Percentiles rank a stretch among this genome's conserved stretches.
Conservation (phyloP, 2,888 invertebrate genomes). For the Eupithecia subumbrata region DNA sequence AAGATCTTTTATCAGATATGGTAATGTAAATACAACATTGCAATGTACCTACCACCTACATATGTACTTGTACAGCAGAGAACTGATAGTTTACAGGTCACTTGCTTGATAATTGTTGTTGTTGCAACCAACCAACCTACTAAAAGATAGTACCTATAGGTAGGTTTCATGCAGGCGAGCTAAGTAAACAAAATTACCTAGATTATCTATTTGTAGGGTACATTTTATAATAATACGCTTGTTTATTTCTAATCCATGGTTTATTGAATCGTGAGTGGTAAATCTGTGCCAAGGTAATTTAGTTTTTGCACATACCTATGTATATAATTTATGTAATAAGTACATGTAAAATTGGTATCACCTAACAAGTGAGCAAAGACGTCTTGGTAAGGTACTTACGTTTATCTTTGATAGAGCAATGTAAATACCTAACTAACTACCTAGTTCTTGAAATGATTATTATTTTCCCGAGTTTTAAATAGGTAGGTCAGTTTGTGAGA, state of each 20-base stretch:
- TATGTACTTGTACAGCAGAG: neutral
- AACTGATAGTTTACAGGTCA: neutral
- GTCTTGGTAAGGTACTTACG: neutral
- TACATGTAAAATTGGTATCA: neutral
- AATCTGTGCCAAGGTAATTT: neutral
- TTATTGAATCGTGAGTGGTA: neutral
- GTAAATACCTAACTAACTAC: neutral
- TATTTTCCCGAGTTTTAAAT: neutral
- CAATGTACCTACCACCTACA: too few relatives aligned
- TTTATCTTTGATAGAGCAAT: neutral
- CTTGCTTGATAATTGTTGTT: neutral
- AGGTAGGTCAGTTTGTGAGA: neutral
- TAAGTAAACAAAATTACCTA: neutral
- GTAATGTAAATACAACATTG: conserved; percentile 1
- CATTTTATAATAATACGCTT: neutral
- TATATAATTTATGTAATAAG: neutral
- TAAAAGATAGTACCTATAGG: neutral
- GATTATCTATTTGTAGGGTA: neutral
- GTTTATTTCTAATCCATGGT: neutral
- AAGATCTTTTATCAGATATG: neutral
- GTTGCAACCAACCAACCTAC: neutral
- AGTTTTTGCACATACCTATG: neutral
- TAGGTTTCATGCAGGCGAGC: too few relatives aligned
- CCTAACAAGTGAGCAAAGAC: too few relatives aligned
- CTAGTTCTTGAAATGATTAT: neutral